Evolutionary conservation across 2,797 vertebrate genomes (phyloP).

Genomic region (Pantherophis alleghaniensis): DNA sequence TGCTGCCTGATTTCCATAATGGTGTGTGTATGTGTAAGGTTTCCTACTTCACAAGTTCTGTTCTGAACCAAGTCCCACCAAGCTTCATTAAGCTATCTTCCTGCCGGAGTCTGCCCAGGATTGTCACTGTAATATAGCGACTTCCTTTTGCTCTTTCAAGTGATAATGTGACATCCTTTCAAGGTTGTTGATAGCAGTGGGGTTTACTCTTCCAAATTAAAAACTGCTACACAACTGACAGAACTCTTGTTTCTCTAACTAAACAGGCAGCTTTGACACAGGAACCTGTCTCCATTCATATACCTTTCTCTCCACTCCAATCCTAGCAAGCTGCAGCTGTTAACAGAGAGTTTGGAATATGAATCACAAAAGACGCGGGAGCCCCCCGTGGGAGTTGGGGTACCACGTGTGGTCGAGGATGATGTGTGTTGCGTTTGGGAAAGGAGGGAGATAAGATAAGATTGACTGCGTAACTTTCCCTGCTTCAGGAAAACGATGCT

Average conservation of each 20-base stretch:
- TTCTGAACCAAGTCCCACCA: not conserved
- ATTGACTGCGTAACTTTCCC: constrained; percentile 63
- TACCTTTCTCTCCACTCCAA: constrained; percentile 44
- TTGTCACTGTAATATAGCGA: not conserved
- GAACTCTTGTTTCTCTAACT: constrained; percentile 69
- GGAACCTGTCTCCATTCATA: constrained; percentile 75
- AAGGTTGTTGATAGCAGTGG: constrained; percentile 71
- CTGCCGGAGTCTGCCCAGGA: not conserved
- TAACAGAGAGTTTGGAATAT: constrained; percentile 62
- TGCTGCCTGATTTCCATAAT: not conserved
- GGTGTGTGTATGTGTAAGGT: no score
- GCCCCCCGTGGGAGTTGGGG: constrained; percentile 52
- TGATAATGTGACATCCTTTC: constrained; percentile 63
- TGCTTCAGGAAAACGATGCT: constrained; percentile 60
- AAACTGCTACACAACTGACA: constrained; percentile 68
- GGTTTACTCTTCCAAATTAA: constrained; percentile 76
- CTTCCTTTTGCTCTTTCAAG: not conserved
- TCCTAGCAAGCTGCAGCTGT: constrained; percentile 46
- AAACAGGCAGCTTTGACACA: constrained; percentile 66
- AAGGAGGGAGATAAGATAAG: constrained; percentile 56
- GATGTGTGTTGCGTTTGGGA: not conserved
- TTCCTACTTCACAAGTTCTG: not conserved
- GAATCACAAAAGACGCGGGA: constrained; percentile 67
- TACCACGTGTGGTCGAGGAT: not conserved
- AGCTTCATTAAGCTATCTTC: not conserved